These are phyloP conservation scores for Lepidochitona cinerea DNA, from an alignment of 2,888 invertebrate species.

Conservation along the genomic window DNA sequence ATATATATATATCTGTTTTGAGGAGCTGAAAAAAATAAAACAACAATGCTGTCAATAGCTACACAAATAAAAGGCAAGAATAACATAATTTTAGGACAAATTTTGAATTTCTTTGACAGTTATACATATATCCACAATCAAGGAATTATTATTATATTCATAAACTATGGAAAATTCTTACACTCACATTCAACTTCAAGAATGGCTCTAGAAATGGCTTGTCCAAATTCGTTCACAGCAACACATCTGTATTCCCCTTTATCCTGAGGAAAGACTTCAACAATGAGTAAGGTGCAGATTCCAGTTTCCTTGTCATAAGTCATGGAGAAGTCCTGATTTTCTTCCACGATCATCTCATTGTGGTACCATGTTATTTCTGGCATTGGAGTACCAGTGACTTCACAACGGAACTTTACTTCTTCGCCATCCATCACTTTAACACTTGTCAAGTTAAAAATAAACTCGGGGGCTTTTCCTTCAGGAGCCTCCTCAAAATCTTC, in stretches of 20 bases:
- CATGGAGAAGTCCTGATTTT: conserved; percentile 61
- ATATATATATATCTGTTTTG: too few species aligned
- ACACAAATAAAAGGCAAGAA: too few species aligned
- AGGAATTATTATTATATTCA: too few species aligned
- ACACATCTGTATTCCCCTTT: conserved; percentile 97
- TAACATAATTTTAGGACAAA: too few species aligned
- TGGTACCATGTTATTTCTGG: conserved; percentile 86
- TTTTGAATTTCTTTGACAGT: too few species aligned
- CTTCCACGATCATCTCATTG: conserved; percentile 77
- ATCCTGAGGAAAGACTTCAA: conserved; percentile 97
- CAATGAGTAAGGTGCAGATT: conserved; percentile 84
- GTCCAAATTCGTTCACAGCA: conserved; percentile 94
- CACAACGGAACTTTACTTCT: conserved; percentile 77
- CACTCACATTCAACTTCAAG: conserved; percentile 67
- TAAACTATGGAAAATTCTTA: too few species aligned
- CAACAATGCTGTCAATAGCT: too few species aligned
- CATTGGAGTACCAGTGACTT: conserved; percentile 56
- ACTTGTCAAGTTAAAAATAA: conserved; percentile 81
- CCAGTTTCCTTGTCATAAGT: conserved; percentile 63
- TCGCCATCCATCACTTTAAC: conserved; percentile 94
- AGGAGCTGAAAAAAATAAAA: too few species aligned
- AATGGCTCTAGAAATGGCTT: conserved; percentile 84
- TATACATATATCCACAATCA: too few species aligned
- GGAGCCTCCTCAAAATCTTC: conserved; percentile 17
- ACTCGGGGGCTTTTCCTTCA: conserved; percentile 81